Evolutionary conservation across 2,888 invertebrate genomes (phyloP).

Genomic region (Panorpa germanica): DNA sequence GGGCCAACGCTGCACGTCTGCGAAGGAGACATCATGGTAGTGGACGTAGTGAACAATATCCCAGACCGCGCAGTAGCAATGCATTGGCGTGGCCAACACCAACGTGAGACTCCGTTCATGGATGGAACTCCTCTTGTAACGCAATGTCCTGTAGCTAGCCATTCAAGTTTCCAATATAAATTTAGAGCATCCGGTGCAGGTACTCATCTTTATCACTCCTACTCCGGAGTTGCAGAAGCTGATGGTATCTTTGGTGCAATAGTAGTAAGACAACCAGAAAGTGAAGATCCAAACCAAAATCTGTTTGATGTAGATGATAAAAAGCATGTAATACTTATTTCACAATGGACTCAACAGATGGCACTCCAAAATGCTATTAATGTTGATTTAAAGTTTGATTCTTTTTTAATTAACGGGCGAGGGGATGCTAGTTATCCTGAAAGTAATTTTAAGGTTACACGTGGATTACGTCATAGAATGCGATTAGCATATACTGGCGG

Average conservation of each 20-base stretch:
- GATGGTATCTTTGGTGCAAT: conserved; percentile 54
- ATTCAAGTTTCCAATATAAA: conserved; percentile 56
- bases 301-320: conserved; percentile 53
- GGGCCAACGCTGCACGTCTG: conserved; percentile 45
- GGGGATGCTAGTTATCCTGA: conserved; percentile 20
- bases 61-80: conserved; percentile 50
- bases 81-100: conserved; percentile 66
- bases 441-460: conserved; percentile 29
- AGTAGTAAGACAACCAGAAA: conserved; percentile 44
- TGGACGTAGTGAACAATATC: conserved; percentile 54
- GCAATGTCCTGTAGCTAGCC: conserved; percentile 56
- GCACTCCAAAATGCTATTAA: conserved; percentile 18
- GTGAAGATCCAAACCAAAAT: conserved; percentile 34
- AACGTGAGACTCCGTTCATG: conserved; percentile 50
- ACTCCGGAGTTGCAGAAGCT: conserved; percentile 44
- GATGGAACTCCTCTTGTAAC: conserved; percentile 62
- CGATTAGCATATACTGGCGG: conserved; percentile 47
- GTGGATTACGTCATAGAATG: conserved; percentile 43
- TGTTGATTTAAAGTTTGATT: conserved; percentile 29
- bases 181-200: conserved; percentile 52
- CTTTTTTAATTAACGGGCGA: conserved; percentile 43
- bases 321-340: conserved; percentile 46
- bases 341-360: conserved; percentile 45
- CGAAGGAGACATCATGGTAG: conserved; percentile 55
- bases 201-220: conserved; percentile 58